Conservation (phyloP, 2,113 vertebrate species). For the Emydura subglobosa region DNA sequence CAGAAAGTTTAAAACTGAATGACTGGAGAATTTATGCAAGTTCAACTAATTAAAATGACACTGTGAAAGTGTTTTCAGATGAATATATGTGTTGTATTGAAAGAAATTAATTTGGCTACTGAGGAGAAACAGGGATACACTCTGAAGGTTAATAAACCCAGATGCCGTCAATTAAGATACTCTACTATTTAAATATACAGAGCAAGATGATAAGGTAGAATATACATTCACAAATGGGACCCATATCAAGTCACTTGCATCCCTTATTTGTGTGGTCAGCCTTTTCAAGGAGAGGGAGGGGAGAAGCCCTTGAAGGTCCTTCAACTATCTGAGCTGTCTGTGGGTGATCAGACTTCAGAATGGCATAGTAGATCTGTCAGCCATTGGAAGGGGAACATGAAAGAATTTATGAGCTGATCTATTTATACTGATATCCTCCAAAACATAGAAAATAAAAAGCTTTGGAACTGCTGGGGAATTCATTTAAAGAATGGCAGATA, state of each 20-base stretch:
- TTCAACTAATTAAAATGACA: neutral
- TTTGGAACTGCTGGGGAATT: neutral
- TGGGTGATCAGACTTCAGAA: neutral
- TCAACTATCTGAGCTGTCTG: neutral
- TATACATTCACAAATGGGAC: neutral
- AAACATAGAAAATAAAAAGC: neutral
- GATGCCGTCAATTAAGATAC: neutral
- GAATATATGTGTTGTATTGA: accelerated
- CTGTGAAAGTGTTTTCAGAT: neutral
- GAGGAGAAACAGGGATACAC: neutral
- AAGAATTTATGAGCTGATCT: neutral
- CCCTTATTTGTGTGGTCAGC: neutral
- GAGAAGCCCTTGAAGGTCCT: neutral
- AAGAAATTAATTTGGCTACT: neutral
- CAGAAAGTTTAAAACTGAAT: too few species aligned
- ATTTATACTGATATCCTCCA: neutral
- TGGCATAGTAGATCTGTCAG: neutral
- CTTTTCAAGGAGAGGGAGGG: neutral
- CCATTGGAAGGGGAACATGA: neutral
- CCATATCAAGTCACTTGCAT: neutral
- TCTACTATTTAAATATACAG: neutral
- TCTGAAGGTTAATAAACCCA: neutral
- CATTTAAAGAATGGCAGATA: neutral
- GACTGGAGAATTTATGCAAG: neutral
- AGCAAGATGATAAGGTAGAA: neutral